Evolutionary conservation across 2,888 invertebrate species (phyloP), one percentile per base, ranked within the genome.

Genomic region (Timandra comae): DNA sequence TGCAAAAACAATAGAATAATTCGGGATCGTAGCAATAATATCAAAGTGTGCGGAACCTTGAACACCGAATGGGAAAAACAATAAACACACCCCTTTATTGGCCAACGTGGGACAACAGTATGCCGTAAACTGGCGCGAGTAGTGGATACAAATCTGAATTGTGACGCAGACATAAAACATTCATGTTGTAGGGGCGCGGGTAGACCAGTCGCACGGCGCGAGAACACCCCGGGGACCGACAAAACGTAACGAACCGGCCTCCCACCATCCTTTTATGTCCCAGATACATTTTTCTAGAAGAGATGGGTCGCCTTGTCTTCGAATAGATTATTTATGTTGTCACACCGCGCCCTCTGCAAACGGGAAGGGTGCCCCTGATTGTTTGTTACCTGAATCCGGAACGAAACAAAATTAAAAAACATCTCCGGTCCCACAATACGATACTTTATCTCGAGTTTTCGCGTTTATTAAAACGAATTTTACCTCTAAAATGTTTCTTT

Each of bases 181-280:
- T 79, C 74, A 79, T 72, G 74, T 66, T 52, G 50, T 50, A 59
- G 59, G 55, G 58, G 5, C 16, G 3, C 16, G 48, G 55, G 56
- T 50, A 62, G 38, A 65, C 59, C 58, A 51, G 57, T 61, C 54
- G 48, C 58, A 57, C 63, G 61, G 59, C 58, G 61, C 47, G 41
- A 74, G 70, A 52, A 57, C 60, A 52, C 84, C 80, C 81, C 29
- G 25, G 84, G 76, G 84, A 72, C 58, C 67, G 52, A 84, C 84
- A 81, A 82, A 82, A 80, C 68, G 77, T 82, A 85, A 84, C 84
- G 84, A 85, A 84, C 74, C 75, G 56, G 56, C 59, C 63, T 65
- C 60, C 61, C 53, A 54, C 67, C 70, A 69, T 76, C 70, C 73
- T 74, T 77, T 79, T 76, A 77, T 66, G 64, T 75, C 66, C 58